These are phyloP conservation scores for Drosophila recens DNA, from an alignment of 2,888 invertebrate species.

Conservation along the genomic window DNA sequence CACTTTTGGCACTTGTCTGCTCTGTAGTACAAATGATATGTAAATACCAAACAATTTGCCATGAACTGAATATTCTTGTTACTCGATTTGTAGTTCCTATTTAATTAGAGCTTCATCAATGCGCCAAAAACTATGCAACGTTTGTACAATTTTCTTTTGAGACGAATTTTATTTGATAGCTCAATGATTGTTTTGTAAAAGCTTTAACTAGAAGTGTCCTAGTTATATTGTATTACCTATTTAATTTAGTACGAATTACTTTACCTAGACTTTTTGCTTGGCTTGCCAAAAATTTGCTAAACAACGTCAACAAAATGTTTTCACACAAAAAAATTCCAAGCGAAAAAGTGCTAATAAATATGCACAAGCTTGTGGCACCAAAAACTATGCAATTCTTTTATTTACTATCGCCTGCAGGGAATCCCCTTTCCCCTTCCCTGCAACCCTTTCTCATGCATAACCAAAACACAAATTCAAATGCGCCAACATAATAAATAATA, in stretches of 20 bases:
- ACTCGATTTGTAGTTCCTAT: constrained; percentile 39
- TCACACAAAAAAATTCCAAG: constrained; percentile 1
- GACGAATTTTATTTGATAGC: background rate
- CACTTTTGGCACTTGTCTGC: constrained; percentile 46
- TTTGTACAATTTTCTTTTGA: background rate
- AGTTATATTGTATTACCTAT: background rate
- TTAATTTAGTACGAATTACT: background rate
- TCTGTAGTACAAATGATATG: constrained; percentile 66
- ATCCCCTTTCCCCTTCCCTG: background rate
- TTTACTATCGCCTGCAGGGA: constrained; percentile 17
- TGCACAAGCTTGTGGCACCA: constrained; percentile 15
- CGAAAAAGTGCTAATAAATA: constrained; percentile 1
- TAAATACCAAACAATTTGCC: constrained; percentile 74
- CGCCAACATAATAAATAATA: constrained; percentile 51
- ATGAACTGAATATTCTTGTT: constrained; percentile 28
- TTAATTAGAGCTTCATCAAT: constrained; percentile 72
- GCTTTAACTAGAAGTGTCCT: too few species aligned
- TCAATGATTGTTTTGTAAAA: background rate
- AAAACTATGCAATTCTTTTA: constrained; percentile 24
- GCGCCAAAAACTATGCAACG: constrained; percentile 50
- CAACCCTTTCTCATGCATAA: constrained; percentile 38
- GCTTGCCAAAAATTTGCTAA: background rate
- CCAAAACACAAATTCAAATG: constrained; percentile 45
- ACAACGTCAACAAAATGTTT: constrained; percentile 17
- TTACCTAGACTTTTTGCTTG: background rate